Conservation (phyloP, 2,888 invertebrate genomes). For the Zaprionus bogoriensis region DNA sequence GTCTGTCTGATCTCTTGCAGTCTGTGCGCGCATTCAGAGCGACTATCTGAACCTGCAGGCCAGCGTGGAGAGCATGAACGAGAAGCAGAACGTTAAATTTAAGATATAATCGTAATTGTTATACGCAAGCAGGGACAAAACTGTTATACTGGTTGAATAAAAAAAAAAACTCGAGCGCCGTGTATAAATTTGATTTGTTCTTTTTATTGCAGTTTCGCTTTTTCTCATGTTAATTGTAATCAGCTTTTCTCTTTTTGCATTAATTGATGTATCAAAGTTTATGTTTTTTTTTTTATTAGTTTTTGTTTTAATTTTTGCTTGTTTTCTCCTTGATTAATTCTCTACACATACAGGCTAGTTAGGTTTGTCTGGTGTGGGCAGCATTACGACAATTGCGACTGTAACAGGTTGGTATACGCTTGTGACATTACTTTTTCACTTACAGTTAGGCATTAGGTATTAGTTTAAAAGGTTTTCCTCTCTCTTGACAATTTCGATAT, state of each 20-base stretch:
- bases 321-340: constrained; percentile 35
- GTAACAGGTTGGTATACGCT: constrained; percentile 51
- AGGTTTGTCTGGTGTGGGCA: constrained; percentile 54
- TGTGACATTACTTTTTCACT: constrained; percentile 54
- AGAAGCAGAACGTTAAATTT: constrained; percentile 75
- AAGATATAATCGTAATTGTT: too few species aligned
- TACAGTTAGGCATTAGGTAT: constrained; percentile 49
- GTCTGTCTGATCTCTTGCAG: constrained; percentile 63
- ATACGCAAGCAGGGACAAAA: too few species aligned
- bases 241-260: constrained; percentile 23
- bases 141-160: constrained; percentile 19
- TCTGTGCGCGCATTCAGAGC: constrained; percentile 79
- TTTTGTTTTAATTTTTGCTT: constrained; percentile 23
- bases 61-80: constrained; percentile 77
- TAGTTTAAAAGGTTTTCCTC: constrained; percentile 48
- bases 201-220: constrained; percentile 61
- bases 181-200: constrained; percentile 27
- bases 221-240: constrained; percentile 29
- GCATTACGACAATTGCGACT: constrained; percentile 57
- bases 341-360: constrained; percentile 68
- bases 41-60: constrained; percentile 77
- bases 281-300: constrained; percentile 16
- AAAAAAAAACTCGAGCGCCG: constrained; percentile 19
- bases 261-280: constrained; percentile 63
- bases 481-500: constrained; percentile 47